These are phyloP conservation scores for Zootermopsis nevadensis DNA, from an alignment of 2,888 invertebrate species.

Conservation along the genomic window DNA sequence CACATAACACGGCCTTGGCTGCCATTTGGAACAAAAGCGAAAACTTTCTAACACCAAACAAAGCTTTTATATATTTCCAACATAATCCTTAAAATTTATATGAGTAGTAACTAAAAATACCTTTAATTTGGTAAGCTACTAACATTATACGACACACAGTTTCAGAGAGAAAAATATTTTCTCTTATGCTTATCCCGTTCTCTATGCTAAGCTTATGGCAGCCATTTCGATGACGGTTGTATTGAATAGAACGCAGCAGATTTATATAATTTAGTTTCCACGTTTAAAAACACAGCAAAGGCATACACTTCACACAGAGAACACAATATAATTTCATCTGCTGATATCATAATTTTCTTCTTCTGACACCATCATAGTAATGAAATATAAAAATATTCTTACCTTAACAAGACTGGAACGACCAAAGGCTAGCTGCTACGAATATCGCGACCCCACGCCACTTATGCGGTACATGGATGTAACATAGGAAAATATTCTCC, in stretches of 20 bases:
- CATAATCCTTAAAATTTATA: slow-evolving; percentile 55
- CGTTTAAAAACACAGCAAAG: slow-evolving; percentile 56
- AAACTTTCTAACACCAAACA: slow-evolving; percentile 53
- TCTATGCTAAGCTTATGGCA: slow-evolving; percentile 68
- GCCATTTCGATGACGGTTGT: slow-evolving; percentile 66
- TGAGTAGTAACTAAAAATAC: slow-evolving; percentile 57
- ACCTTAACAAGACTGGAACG: slow-evolving; percentile 69
- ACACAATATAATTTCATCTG: slow-evolving; percentile 59
- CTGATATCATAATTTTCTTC: slow-evolving; percentile 48
- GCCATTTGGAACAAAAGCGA: slow-evolving; percentile 64
- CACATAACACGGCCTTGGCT: slow-evolving; percentile 61
- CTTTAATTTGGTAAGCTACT: slow-evolving; percentile 56
- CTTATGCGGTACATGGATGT: slow-evolving; percentile 71
- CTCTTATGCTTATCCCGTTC: slow-evolving; percentile 51
- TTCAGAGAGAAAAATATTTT: slow-evolving; percentile 48
- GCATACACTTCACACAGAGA: slow-evolving; percentile 56
- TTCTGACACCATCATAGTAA: slow-evolving; percentile 66
- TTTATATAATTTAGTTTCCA: slow-evolving; percentile 60
- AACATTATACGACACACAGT: slow-evolving; percentile 54
- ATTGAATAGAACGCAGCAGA: slow-evolving; percentile 60
- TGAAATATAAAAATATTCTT: slow-evolving; percentile 70
- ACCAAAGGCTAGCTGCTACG: slow-evolving; percentile 71
- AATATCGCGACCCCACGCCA: slow-evolving; percentile 74
- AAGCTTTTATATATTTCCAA: neutral
- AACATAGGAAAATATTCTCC: slow-evolving; percentile 61